Conservation (phyloP, 2,797 vertebrate genomes). For the Syndactyla subalaris region DNA sequence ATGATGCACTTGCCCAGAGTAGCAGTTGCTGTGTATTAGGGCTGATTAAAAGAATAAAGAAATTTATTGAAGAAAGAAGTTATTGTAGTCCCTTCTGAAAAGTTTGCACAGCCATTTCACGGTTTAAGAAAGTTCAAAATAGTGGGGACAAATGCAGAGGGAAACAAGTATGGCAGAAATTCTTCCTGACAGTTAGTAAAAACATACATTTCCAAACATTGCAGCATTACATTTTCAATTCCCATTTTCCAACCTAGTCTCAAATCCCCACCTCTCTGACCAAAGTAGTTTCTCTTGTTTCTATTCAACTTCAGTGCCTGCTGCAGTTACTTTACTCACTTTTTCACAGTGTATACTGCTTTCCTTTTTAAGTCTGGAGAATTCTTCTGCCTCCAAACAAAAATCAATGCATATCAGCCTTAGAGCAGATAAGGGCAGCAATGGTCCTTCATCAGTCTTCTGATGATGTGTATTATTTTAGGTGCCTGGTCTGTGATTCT, state of each 20-base stretch:
- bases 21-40: background rate
- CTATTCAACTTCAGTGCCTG: background rate
- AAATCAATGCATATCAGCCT: background rate
- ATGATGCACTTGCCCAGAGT: background rate
- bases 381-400: background rate
- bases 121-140: background rate
- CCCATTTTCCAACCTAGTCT: background rate
- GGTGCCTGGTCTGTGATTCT: background rate
- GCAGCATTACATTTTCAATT: background rate
- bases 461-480: background rate
- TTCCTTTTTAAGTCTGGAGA: background rate
- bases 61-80: background rate
- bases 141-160: accelerated
- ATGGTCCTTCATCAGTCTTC: background rate
- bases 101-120: background rate
- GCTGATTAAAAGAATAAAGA: background rate
- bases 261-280: background rate
- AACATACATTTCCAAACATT: background rate
- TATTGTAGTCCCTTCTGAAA: background rate
- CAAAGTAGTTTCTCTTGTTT: background rate
- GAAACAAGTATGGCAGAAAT: background rate
- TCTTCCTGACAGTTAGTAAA: background rate
- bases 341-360: background rate
- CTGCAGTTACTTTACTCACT: background rate
- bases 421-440: background rate